These are phyloP conservation scores for Oxyruncus cristatus DNA, from an alignment of 2,113 vertebrate species.

Conservation along the genomic window DNA sequence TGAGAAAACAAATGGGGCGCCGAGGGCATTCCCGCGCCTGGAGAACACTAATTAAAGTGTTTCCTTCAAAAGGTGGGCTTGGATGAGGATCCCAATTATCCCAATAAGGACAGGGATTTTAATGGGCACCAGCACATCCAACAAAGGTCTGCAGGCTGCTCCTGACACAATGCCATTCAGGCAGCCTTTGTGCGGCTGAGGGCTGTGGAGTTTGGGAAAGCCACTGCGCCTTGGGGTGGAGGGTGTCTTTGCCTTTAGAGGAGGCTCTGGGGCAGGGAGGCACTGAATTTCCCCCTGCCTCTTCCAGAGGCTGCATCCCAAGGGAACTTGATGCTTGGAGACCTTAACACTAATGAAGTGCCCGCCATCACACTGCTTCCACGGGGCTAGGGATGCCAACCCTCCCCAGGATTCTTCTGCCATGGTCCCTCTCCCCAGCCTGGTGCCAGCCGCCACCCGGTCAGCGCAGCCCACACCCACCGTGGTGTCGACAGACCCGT, in stretches of 20 bases:
- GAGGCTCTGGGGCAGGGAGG: background rate
- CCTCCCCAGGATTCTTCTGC: fast-evolving
- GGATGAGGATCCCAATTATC: conserved; percentile 26
- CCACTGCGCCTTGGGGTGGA: fast-evolving
- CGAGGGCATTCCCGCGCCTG: background rate
- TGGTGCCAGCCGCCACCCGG: fast-evolving
- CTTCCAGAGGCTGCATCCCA: fast-evolving
- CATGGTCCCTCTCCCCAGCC: fast-evolving
- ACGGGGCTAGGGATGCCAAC: fast-evolving
- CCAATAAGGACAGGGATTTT: background rate
- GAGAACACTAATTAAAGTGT: background rate
- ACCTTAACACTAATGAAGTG: fast-evolving
- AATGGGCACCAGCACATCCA: background rate
- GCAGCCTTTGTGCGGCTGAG: background rate
- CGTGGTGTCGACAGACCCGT: background rate
- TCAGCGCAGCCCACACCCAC: fast-evolving
- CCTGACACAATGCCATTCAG: conserved; percentile 10
- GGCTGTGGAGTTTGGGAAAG: background rate
- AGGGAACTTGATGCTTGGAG: fast-evolving
- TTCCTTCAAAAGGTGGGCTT: conserved; percentile 10
- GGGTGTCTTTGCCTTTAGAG: background rate
- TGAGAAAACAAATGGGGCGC: background rate
- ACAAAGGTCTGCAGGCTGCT: background rate
- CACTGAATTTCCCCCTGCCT: fast-evolving
- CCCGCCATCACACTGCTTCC: fast-evolving